Evolutionary conservation across 1,140 invertebrate species (phyloP).

Genomic region (Popillia japonica): DNA sequence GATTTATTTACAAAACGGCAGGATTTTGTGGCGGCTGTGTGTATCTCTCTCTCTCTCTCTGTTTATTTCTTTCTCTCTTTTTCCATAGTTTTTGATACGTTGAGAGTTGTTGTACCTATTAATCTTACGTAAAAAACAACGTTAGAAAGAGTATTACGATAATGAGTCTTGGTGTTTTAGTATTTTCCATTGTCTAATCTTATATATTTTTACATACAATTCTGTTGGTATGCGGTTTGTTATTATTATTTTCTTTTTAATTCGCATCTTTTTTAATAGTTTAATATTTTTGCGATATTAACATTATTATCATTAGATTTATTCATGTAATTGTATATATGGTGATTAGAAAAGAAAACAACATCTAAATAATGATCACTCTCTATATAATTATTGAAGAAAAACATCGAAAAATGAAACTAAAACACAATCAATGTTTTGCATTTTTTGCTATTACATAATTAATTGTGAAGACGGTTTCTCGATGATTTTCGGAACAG

Average conservation of each 20-base stretch:
- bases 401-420: no score
- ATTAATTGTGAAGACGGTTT: no score
- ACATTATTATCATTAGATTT: conserved; percentile 10
- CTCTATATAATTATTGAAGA: no score
- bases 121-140: background rate
- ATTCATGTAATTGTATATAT: background rate
- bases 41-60: background rate
- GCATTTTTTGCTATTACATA: no score
- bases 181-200: background rate
- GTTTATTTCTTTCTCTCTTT: no score
- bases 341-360: background rate
- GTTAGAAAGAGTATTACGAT: background rate
- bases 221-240: conserved; percentile 8
- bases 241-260: background rate
- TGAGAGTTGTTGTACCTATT: background rate
- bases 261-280: background rate
- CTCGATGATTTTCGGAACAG: no score
- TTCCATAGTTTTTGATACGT: background rate
- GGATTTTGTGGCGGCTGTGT: background rate
- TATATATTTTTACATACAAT: background rate
- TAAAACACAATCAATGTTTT: no score
- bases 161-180: background rate
- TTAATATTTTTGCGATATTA: conserved; percentile 12
- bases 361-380: no score
- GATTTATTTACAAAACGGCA: background rate